phyloP scores from a whole-genome alignment of 2,888 invertebrate genomes.

The Dorcus hopei region DNA sequence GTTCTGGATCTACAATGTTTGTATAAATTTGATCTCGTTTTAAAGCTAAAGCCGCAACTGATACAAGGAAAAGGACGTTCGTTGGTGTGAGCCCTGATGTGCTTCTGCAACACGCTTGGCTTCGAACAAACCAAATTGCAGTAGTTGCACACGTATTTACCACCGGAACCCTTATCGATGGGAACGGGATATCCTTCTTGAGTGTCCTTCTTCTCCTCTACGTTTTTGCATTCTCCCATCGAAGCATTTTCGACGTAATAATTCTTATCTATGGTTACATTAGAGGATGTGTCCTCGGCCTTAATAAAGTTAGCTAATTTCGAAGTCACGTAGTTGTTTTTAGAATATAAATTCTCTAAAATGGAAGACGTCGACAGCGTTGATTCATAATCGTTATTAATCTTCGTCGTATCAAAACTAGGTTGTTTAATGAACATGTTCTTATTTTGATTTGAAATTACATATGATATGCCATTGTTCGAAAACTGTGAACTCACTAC shows the following conservation, averaged over 20 bases:
- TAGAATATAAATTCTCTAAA: slow-evolving; percentile 39
- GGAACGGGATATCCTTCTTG: slow-evolving; percentile 6
- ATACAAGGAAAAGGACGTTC: slow-evolving; percentile 88
- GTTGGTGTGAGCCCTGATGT: slow-evolving; percentile 90
- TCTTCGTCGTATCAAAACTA: slow-evolving; percentile 40
- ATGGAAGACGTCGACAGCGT: slow-evolving; percentile 42
- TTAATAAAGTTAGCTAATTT: neutral
- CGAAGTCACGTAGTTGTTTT: slow-evolving; percentile 16
- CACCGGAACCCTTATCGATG: slow-evolving; percentile 41
- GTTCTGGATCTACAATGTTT: slow-evolving; percentile 70
- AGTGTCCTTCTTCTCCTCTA: slow-evolving; percentile 5
- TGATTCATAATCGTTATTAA: slow-evolving; percentile 26
- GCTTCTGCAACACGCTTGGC: slow-evolving; percentile 90
- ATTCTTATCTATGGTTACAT: neutral
- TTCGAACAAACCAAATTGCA: slow-evolving; percentile 88
- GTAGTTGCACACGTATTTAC: slow-evolving; percentile 81
- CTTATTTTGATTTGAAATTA: slow-evolving; percentile 35
- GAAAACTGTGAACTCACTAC: slow-evolving; percentile 28
- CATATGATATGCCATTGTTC: slow-evolving; percentile 46
- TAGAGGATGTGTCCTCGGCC: neutral
- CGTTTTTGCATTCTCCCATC: slow-evolving; percentile 1
- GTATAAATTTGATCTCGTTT: slow-evolving; percentile 89
- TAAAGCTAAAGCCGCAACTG: slow-evolving; percentile 88
- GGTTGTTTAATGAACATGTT: slow-evolving; percentile 23
- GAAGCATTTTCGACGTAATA: neutral